Conservation (phyloP, 1,140 invertebrate genomes). For the Centruroides vittatus region DNA sequence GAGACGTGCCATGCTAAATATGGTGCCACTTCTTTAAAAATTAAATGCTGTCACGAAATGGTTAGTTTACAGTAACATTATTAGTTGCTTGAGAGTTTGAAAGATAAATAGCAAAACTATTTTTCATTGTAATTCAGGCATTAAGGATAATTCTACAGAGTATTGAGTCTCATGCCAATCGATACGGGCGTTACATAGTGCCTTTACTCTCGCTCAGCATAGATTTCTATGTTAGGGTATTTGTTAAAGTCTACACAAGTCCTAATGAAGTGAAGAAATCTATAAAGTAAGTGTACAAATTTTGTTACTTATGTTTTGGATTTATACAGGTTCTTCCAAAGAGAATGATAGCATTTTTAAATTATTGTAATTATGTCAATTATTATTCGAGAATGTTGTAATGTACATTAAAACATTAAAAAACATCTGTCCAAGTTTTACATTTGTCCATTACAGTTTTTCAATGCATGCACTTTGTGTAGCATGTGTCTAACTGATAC, state of each 20-base stretch:
- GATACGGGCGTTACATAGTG: constrained; percentile 82
- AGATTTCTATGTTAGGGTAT: constrained; percentile 95
- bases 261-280: constrained; percentile 68
- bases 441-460: too few relatives aligned
- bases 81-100: neutral
- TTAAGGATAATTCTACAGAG: constrained; percentile 80
- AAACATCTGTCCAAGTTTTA: too few relatives aligned
- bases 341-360: too few relatives aligned
- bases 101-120: neutral
- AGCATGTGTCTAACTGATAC: neutral
- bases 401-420: too few relatives aligned
- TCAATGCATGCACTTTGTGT: neutral
- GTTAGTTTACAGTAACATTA: constrained; percentile 22
- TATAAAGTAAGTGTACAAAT: constrained; percentile 40
- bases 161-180: constrained; percentile 78
- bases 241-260: constrained; percentile 68
- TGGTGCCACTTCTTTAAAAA: constrained; percentile 71
- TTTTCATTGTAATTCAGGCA: constrained; percentile 40
- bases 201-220: constrained; percentile 83
- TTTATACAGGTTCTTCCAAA: constrained; percentile 3
- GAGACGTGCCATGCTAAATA: constrained; percentile 93
- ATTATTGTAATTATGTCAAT: too few relatives aligned
- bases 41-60: constrained; percentile 90
- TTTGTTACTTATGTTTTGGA: neutral
- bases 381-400: too few relatives aligned